These are phyloP conservation scores for Ptychobarbus kaznakovi DNA, from an alignment of 2,797 vertebrate genomes.

Conservation along the genomic window DNA sequence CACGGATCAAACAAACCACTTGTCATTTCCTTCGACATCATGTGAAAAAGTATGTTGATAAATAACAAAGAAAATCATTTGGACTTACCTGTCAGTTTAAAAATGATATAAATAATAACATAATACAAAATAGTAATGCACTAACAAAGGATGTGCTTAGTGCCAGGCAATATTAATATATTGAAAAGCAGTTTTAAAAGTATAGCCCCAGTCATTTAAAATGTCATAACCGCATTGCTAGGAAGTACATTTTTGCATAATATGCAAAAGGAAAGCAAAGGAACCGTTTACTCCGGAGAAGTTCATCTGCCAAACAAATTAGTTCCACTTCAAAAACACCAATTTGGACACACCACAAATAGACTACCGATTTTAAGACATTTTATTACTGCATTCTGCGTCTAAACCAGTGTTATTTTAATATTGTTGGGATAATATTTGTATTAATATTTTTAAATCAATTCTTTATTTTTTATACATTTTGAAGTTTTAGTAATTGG, in stretches of 20 bases:
- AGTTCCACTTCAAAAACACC: neutral
- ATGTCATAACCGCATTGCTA: neutral
- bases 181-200: neutral
- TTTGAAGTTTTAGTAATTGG: neutral
- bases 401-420: neutral
- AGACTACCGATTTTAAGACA: neutral
- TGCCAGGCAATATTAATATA: neutral
- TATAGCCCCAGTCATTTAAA: neutral
- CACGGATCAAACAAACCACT: neutral
- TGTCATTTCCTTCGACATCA: neutral
- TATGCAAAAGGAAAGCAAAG: too few species aligned
- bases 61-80: neutral
- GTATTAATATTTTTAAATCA: neutral
- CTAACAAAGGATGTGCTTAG: neutral
- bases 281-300: neutral
- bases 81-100: neutral
- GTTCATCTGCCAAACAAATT: neutral
- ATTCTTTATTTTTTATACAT: neutral
- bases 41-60: neutral
- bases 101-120: neutral
- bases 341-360: neutral
- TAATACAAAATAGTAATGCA: neutral
- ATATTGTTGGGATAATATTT: neutral
- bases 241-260: neutral
- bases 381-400: neutral